A percentile compares a stretch with the other conserved stretches of the same genome.
Conservation (phyloP, 2,797 vertebrate genomes). For the Danionella dracula region DNA sequence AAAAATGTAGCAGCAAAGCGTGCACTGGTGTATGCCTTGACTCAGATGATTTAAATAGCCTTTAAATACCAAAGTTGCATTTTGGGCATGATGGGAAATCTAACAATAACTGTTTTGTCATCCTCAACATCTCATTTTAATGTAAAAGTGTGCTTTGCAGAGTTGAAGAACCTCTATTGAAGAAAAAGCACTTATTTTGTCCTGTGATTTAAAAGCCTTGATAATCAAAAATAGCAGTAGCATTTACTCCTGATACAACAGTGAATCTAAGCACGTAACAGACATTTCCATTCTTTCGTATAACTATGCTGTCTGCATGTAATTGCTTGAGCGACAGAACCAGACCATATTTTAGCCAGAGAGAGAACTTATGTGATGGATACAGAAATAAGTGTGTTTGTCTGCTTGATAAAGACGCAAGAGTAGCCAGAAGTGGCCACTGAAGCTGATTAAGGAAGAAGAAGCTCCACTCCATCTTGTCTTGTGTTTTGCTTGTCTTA, state of each 20-base stretch:
- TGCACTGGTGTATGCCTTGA: no score
- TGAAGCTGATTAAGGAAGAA: slow-evolving; percentile 48
- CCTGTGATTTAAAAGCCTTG: neutral
- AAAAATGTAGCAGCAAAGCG: no score
- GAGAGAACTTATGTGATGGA: slow-evolving; percentile 44
- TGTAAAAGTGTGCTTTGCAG: neutral
- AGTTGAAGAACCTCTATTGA: neutral
- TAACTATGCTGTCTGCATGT: slow-evolving; percentile 25
- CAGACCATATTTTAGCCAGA: slow-evolving; percentile 20
- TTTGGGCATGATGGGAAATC: no score
- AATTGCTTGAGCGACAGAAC: slow-evolving; percentile 26
- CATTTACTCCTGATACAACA: neutral
- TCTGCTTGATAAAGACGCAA: slow-evolving; percentile 64
- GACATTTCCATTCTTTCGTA: slow-evolving; percentile 36
- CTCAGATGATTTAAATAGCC: no score
- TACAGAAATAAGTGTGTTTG: slow-evolving; percentile 59
- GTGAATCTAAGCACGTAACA: slow-evolving; percentile 19
- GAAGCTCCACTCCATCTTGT: slow-evolving; percentile 64
- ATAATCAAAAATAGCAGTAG: slow-evolving; percentile 3
- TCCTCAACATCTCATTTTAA: neutral
- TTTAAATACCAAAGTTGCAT: no score
- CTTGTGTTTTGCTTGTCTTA: slow-evolving; percentile 63
- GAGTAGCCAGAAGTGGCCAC: slow-evolving; percentile 50
- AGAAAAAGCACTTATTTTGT: neutral
- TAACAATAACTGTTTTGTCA: no score